Base-by-base conservation (phyloP, 2,113 vertebrate species). In the Phyllostomus discolor region DNA sequence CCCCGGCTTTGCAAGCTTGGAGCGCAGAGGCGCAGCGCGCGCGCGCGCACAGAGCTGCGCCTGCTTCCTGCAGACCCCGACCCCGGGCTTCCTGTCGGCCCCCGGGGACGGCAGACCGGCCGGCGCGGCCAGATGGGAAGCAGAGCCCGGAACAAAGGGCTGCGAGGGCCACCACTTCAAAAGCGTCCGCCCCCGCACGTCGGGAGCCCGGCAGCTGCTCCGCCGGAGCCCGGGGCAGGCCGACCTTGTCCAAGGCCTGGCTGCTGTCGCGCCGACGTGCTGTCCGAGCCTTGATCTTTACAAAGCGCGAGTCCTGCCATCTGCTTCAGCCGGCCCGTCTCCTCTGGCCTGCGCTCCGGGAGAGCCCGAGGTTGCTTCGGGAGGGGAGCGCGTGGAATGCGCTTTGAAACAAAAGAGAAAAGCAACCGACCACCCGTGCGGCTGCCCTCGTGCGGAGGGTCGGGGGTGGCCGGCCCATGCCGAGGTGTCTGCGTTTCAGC, bases 391-490 rank as follows among this genome's bases (percentile, higher is more conserved):
- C 26, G 24, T 38, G 3, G 41, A 66, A 20, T 3, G 78, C 26
- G 33, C 33, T 70, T 90, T 41, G 43, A 43, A 46, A 81, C 19
- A 33, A 31, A 86, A 67, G 26, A 12, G 54, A 15, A 66, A 66
- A 66, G 64, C 12, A 3, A 19, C 6, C 12, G 7, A 19, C 2
- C 0, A 0, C n/a, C 19, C 54, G 41, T 41, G 5, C 4, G 1
- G 17, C 22, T 46, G 35, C 57, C 11, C 7, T 5, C 7, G 43
- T 10, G 57, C 38, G 20, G 6, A 16, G 8, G 12, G 69, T 72
- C 35, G 9, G 7, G 7, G 15, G 26, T 57, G 19, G 50, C 19
- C 2, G 2, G 10, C 64, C 15, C 3, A 0, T 2, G 41, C 26
- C 59, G 12, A 19, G 19, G 31, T 31, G 0, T 35, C 35, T n/a